These are phyloP conservation scores for Ptilonorhynchus violaceus DNA, from an alignment of 2,113 vertebrate genomes.

Conservation along the genomic window DNA sequence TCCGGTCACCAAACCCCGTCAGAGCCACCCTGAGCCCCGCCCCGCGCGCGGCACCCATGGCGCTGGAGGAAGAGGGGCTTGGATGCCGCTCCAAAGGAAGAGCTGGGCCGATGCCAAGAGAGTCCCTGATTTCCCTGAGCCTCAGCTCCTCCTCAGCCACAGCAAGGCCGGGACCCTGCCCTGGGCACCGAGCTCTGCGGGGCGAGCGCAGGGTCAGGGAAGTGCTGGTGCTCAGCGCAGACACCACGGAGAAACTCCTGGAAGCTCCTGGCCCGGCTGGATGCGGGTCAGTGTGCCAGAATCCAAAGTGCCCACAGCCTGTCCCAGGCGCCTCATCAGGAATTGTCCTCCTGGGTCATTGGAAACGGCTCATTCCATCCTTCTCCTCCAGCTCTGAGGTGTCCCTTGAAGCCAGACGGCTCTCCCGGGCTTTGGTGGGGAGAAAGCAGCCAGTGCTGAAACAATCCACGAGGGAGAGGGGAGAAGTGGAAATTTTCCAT, in stretches of 20 bases:
- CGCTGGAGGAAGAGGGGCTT: neutral
- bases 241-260: fast-evolving
- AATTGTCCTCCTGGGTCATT: neutral
- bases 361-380: neutral
- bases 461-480: neutral
- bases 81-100: neutral
- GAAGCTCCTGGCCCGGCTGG: neutral
- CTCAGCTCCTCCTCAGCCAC: neutral
- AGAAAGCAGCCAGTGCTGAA: neutral
- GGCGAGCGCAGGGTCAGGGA: neutral
- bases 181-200: neutral
- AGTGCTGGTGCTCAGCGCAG: fast-evolving
- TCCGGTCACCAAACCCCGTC: fast-evolving
- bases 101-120: neutral
- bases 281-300: neutral
- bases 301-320: neutral
- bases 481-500: conserved; percentile 21
- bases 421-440: neutral
- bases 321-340: neutral
- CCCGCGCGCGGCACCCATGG: fast-evolving
- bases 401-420: neutral
- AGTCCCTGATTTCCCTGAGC: neutral
- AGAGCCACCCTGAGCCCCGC: neutral
- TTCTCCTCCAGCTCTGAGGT: neutral
- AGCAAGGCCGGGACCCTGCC: neutral